A percentile compares a stretch with the other conserved stretches of the same genome.
Evolutionary conservation across 2,113 vertebrate genomes (phyloP).

Genomic region (Symphodus melops): DNA sequence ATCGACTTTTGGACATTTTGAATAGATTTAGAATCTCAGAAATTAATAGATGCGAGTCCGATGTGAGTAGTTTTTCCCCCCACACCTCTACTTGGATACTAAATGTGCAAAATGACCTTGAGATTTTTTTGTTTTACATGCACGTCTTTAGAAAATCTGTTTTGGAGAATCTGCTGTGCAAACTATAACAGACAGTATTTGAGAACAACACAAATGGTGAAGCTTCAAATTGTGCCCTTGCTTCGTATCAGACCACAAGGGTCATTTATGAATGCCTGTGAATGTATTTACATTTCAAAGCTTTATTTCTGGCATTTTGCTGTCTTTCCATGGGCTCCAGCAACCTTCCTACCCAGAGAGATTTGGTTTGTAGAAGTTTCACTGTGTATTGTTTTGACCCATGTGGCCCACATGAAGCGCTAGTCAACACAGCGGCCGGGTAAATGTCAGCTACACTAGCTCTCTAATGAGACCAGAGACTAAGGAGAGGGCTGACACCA

Average conservation of each 20-base stretch:
- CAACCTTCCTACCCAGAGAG: constrained; percentile 4
- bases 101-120: background rate
- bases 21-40: no score
- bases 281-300: background rate
- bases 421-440: constrained; percentile 58
- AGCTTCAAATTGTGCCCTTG: background rate
- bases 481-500: constrained; percentile 69
- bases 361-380: constrained; percentile 32
- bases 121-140: background rate
- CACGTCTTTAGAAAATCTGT: background rate
- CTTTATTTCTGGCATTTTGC: background rate
- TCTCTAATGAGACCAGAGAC: constrained; percentile 73
- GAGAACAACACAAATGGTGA: background rate
- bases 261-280: background rate
- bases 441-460: constrained; percentile 73
- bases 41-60: no score
- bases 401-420: constrained; percentile 56
- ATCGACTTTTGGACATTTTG: no score
- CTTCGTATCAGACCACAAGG: constrained; percentile 2
- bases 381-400: constrained; percentile 67
- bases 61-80: no score
- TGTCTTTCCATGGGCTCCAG: constrained; percentile 10
- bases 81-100: no score
- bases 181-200: background rate
- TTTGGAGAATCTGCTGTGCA: background rate